Evolutionary conservation across 1,140 invertebrate genomes (phyloP).

Genomic region (Euborellia annulipes): DNA sequence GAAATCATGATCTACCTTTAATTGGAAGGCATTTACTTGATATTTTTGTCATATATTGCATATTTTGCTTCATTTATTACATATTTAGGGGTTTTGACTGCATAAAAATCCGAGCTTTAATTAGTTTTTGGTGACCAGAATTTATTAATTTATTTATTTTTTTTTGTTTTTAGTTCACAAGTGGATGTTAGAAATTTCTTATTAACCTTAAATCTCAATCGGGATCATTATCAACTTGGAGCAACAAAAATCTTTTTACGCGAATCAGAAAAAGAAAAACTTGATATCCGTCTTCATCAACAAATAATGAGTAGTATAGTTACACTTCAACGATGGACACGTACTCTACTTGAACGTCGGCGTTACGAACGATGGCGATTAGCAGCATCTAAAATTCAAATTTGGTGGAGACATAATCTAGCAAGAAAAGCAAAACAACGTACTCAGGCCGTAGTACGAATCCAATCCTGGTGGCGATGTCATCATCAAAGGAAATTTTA

Average conservation of each 20-base stretch:
- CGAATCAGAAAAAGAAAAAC: constrained; percentile 83
- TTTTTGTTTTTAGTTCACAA: constrained; percentile 39
- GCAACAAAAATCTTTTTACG: constrained; percentile 81
- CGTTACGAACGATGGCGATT: constrained; percentile 57
- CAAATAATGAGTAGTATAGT: constrained; percentile 87
- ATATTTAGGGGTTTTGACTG: no score
- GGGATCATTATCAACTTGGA: constrained; percentile 84
- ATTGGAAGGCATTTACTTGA: no score
- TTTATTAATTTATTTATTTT: constrained; percentile 4
- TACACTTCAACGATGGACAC: constrained; percentile 82
- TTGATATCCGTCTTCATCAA: constrained; percentile 82
- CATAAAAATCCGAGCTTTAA: no score
- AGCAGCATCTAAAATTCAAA: constrained; percentile 47
- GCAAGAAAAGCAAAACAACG: no score
- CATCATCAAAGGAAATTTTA: constrained; percentile 48
- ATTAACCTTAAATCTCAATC: constrained; percentile 58
- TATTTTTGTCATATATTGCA: no score
- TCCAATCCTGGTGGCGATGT: constrained; percentile 61
- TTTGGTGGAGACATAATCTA: no score
- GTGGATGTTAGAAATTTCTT: constrained; percentile 67
- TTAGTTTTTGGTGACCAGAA: no score
- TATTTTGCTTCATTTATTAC: no score
- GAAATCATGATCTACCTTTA: no score
- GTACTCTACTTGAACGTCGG: constrained; percentile 58
- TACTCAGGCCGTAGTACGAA: constrained; percentile 43